Conservation (phyloP, 2,888 invertebrate genomes). For the Poecilobothrus nobilitatus region DNA sequence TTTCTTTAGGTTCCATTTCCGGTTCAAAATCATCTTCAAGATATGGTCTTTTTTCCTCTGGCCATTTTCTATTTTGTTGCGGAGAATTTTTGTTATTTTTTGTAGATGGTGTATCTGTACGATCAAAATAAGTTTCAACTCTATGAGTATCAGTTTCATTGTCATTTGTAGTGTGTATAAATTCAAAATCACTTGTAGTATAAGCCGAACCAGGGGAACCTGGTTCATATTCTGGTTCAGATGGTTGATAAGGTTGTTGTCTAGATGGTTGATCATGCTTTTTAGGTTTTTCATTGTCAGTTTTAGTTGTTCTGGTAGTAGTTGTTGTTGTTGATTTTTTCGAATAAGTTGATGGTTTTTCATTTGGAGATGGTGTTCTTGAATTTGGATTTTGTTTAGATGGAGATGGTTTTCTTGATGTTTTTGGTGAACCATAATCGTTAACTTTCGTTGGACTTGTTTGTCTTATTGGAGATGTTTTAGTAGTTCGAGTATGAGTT, state of each 20-base stretch:
- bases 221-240: conserved; percentile 22
- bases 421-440: not conserved
- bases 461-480: not conserved
- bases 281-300: not conserved
- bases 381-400: not conserved
- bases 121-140: conserved; percentile 27
- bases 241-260: not conserved
- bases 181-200: conserved; percentile 51
- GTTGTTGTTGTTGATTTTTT: not conserved
- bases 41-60: no score
- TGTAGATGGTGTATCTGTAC: conserved; percentile 16
- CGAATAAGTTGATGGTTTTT: not conserved
- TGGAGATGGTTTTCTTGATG: not conserved
- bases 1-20: no score
- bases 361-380: not conserved
- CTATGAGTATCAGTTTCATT: conserved; percentile 21
- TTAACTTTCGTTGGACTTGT: not conserved
- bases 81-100: not conserved
- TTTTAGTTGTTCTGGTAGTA: not conserved
- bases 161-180: conserved; percentile 18
- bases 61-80: no score
- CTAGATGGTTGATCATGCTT: not conserved
- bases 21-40: no score
- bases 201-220: conserved; percentile 39
- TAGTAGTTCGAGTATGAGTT: not conserved